Percentiles rank a stretch among this genome's conserved stretches.
Conservation (phyloP, 2,797 vertebrate genomes). For the Dipus sagitta region DNA sequence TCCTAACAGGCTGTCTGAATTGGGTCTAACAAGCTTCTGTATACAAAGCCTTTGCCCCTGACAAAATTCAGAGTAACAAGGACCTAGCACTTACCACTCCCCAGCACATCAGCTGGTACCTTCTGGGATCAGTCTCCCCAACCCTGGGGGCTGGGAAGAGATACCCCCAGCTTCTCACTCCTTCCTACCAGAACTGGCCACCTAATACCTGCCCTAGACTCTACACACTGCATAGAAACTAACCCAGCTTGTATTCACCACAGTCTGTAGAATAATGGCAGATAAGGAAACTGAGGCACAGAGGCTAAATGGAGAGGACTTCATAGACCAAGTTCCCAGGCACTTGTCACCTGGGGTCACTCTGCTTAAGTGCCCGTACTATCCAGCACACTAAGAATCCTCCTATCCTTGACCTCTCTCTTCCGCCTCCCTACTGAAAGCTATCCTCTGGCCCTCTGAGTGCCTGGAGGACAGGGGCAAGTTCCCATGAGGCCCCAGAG, state of each 20-base stretch:
- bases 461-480: not conserved
- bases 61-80: not conserved
- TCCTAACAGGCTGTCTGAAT: not conserved
- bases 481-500: not conserved
- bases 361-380: not conserved
- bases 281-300: not conserved
- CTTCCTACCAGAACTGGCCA: not conserved
- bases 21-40: not conserved
- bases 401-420: not conserved
- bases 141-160: not conserved
- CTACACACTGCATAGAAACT: not conserved
- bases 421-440: not conserved
- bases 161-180: not conserved
- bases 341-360: not conserved
- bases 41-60: not conserved
- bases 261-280: not conserved
- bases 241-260: not conserved
- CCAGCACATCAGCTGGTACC: not conserved
- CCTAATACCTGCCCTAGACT: not conserved
- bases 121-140: not conserved
- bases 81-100: not conserved
- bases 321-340: not conserved
- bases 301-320: not conserved
- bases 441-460: not conserved
- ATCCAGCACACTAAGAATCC: rapidly evolving